Base-by-base conservation (phyloP, 2,797 vertebrate species). In the Platalea minor region DNA sequence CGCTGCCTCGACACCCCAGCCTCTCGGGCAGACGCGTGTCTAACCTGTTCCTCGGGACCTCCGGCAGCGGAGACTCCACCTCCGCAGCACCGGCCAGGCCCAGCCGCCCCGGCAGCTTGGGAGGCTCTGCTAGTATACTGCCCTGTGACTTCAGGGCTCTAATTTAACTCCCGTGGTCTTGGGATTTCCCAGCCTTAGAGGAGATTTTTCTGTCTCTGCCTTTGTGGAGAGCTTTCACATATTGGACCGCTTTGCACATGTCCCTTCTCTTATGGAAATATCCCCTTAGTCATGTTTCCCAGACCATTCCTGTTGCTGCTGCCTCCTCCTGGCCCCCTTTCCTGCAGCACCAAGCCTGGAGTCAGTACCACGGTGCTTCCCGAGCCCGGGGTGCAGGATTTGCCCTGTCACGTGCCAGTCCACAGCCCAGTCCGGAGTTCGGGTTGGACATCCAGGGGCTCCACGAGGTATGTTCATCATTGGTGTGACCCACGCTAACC, bases 31-130 rank as follows among this genome's bases (percentile, higher is more conserved):
- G 88, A 77, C 12, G 3, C 31, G 3, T 35, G 84, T 89, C 70
- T 48, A 89, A 95, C 93, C 89, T 85, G 75, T 87, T 97, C 74
- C 89, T 95, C 13, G 0, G 86, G 56, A 93, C 81, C 89, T 91
- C 77, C 19, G 4, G 46, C 67, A 74, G 41, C 19, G 1, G 46
- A 88, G 85, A n/a, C 70, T 76, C 76, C 94, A 84, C 79, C 91
- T 84, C 91, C 2, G 2, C 79, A 93, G 77, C 15, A 2, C 37
- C 1, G 0, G 75, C 68, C 91, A 29, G 72, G 87, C 53, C 39
- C 9, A 2, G 89, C 59, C 9, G 2, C 39, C 33, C 65, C 0
- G 0, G 77, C 63, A 73, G 51, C 56, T 29, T 41, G 8, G 35
- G 72, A 93, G 48, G 39, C 76, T 91, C 75, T 77, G 73, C 51